Evolutionary conservation across 2,888 invertebrate species (phyloP).

Genomic region (Nymphalis urticae): DNA sequence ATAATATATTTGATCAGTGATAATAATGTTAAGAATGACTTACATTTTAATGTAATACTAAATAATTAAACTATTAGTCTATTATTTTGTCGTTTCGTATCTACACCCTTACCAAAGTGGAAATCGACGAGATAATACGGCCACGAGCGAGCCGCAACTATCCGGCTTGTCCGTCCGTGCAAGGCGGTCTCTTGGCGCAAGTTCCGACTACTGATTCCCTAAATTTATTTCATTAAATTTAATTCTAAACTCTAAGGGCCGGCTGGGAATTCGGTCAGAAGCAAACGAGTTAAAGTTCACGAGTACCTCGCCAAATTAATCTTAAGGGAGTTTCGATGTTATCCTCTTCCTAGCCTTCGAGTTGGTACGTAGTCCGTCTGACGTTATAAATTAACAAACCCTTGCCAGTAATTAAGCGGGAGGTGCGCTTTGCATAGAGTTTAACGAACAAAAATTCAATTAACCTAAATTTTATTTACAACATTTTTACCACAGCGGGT

Average conservation of each 20-base stretch:
- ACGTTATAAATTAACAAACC: slow-evolving; percentile 79
- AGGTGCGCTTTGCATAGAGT: slow-evolving; percentile 73
- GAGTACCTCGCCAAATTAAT: slow-evolving; percentile 78
- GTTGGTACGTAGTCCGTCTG: slow-evolving; percentile 58
- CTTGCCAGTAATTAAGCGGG: slow-evolving; percentile 73
- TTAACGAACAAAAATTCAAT: slow-evolving; percentile 77
- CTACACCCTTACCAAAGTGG: slow-evolving; percentile 5
- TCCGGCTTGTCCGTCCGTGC: slow-evolving; percentile 43
- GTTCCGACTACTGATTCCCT: slow-evolving; percentile 66
- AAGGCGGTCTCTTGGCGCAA: slow-evolving; percentile 50
- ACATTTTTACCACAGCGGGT: slow-evolving; percentile 46
- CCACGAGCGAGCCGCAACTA: slow-evolving; percentile 48
- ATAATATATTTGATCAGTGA: no score
- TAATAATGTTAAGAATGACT: no score
- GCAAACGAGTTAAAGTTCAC: slow-evolving; percentile 79
- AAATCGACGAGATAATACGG: slow-evolving; percentile 33
- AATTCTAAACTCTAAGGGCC: slow-evolving; percentile 75
- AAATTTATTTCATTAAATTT: slow-evolving; percentile 80
- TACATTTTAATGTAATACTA: no score
- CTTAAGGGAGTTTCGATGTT: slow-evolving; percentile 80
- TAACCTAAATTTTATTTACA: slow-evolving; percentile 66
- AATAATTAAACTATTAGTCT: neutral
- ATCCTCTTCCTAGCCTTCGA: slow-evolving; percentile 67
- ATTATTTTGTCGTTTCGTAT: neutral
- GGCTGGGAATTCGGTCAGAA: slow-evolving; percentile 74